These are phyloP conservation scores for Laterallus jamaicensis DNA, from an alignment of 2,113 vertebrate genomes.

Conservation along the genomic window DNA sequence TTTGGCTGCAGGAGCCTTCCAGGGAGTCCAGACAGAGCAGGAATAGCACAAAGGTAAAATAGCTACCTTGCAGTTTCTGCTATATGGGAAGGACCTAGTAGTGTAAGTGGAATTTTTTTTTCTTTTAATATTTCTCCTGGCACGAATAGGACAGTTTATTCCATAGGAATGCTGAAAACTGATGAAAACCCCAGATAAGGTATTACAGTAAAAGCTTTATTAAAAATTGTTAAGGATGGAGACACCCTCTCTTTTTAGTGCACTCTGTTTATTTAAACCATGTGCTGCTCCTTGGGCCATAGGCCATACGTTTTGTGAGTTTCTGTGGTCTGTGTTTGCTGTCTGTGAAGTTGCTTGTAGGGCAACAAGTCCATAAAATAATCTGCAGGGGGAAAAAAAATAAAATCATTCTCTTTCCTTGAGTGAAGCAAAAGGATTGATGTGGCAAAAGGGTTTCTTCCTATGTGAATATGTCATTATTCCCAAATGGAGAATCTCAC, in stretches of 20 bases:
- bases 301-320: not conserved
- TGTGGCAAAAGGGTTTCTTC: not conserved
- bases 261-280: not conserved
- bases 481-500: not conserved
- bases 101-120: not conserved
- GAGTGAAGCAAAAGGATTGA: not conserved
- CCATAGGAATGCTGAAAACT: not conserved
- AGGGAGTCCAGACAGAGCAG: not conserved
- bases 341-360: not conserved
- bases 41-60: conserved; percentile 27
- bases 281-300: not conserved
- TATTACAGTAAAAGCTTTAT: conserved; percentile 30
- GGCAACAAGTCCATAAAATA: not conserved
- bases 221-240: conserved; percentile 9
- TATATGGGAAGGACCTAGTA: not conserved
- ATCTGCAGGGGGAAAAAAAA: not conserved
- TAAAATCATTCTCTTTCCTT: not conserved
- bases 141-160: not conserved
- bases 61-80: not conserved
- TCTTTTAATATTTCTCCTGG: conserved; percentile 30
- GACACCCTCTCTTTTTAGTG: not conserved
- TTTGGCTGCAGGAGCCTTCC: not conserved
- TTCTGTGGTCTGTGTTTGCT: not conserved
- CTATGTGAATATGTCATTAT: not conserved
- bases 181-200: conserved; percentile 34